Conservation (phyloP, 1,140 invertebrate genomes). For the Bombus turneri region DNA sequence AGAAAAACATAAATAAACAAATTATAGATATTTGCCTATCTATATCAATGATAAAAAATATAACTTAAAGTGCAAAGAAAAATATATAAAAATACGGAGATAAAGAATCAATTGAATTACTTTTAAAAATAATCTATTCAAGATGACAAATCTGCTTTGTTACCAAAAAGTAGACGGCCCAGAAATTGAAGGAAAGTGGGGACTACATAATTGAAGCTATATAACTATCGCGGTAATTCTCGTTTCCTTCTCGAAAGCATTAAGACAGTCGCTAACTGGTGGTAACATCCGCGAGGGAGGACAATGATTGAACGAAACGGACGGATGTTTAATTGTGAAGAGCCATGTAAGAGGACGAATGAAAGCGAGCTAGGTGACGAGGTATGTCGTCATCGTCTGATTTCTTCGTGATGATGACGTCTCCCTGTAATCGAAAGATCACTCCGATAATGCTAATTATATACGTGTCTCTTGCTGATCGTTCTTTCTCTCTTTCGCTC, state of each 20-base stretch:
- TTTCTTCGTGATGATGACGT: constrained; percentile 38
- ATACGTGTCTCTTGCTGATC: background rate
- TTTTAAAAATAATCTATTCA: background rate
- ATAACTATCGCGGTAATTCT: constrained; percentile 11
- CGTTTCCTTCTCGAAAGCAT: constrained; percentile 30
- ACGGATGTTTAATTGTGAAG: constrained; percentile 55
- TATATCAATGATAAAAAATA: background rate
- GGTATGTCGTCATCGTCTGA: constrained; percentile 31
- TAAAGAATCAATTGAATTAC: background rate
- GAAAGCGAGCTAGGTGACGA: constrained; percentile 38
- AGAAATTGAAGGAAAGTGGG: background rate
- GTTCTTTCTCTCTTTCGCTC: background rate
- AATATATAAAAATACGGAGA: background rate
- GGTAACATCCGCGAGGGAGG: constrained; percentile 37
- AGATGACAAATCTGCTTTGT: background rate
- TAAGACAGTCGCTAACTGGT: constrained; percentile 33
- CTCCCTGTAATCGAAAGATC: constrained; percentile 35
- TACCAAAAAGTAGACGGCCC: too few relatives aligned
- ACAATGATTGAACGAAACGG: constrained; percentile 47
- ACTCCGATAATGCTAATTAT: background rate
- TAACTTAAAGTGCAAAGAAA: background rate
- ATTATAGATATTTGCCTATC: background rate
- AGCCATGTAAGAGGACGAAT: constrained; percentile 46
- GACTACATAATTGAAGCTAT: background rate
- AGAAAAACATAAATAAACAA: background rate